These are phyloP conservation scores for Synanthedon andrenaeformis DNA, from an alignment of 2,888 invertebrate species.

Conservation along the genomic window DNA sequence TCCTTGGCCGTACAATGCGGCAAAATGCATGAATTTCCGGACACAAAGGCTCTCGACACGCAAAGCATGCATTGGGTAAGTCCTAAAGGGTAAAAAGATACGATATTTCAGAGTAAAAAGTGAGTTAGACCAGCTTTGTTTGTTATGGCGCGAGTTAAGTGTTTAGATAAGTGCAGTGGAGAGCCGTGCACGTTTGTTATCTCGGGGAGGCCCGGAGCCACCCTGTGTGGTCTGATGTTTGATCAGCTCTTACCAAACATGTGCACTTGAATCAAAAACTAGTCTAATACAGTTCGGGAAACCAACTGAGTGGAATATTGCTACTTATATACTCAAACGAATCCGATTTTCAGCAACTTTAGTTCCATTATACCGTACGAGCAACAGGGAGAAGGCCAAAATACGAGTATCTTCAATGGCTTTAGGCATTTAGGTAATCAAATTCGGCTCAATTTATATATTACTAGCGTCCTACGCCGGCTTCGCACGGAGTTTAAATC, in stretches of 20 bases:
- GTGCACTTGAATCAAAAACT: conserved; percentile 35
- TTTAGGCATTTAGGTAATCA: no score
- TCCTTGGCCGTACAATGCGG: conserved; percentile 49
- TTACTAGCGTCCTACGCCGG: no score
- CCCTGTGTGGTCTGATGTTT: conserved; percentile 65
- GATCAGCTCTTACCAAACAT: conserved; percentile 30
- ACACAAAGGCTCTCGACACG: conserved; percentile 52
- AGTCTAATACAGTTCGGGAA: conserved; percentile 16
- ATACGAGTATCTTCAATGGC: no score
- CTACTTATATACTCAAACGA: not conserved
- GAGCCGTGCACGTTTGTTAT: conserved; percentile 64
- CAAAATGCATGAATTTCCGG: conserved; percentile 59
- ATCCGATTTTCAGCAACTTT: not conserved
- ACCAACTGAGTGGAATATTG: not conserved
- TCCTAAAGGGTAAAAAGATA: conserved; percentile 59
- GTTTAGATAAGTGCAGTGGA: conserved; percentile 68
- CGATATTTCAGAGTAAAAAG: conserved; percentile 62
- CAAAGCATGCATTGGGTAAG: conserved; percentile 49
- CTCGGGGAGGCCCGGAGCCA: conserved; percentile 57
- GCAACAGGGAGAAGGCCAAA: no score
- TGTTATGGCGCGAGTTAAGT: conserved; percentile 63
- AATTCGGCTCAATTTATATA: no score
- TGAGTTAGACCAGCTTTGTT: conserved; percentile 63
- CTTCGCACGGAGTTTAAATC: no score
- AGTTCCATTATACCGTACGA: not conserved